A percentile compares a stretch with the other conserved stretches of the same genome.
These are phyloP conservation scores for Geopemphigus sp. DNA, from an alignment of 1,140 invertebrate genomes.

Conservation along the genomic window DNA sequence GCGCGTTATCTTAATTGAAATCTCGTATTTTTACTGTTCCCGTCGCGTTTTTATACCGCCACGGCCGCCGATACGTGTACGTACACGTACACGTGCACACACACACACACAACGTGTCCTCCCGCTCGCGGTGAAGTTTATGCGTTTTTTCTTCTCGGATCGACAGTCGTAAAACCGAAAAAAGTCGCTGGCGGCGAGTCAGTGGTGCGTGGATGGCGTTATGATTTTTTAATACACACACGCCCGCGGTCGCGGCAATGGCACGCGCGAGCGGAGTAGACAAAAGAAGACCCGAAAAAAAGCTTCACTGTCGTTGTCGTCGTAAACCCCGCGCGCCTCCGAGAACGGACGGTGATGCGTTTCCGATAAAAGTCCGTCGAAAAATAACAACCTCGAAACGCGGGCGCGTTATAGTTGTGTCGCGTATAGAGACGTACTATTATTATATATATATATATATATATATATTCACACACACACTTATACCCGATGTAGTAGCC, in stretches of 20 bases:
- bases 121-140: neutral
- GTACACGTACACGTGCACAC: too few species aligned
- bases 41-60: conserved; percentile 16
- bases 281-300: conserved; percentile 24
- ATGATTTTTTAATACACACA: conserved; percentile 46
- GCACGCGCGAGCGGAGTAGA: neutral
- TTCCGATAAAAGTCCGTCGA: conserved; percentile 35
- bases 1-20: conserved; percentile 48
- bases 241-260: neutral
- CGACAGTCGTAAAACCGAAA: conserved; percentile 28
- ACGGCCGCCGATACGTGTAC: neutral
- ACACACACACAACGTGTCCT: too few species aligned
- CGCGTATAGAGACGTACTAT: conserved; percentile 11
- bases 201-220: conserved; percentile 10
- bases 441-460: too few species aligned
- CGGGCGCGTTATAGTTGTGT: too few species aligned
- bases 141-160: conserved; percentile 23
- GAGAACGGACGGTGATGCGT: conserved; percentile 22
- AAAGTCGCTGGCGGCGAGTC: neutral
- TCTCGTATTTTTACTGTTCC: conserved; percentile 44
- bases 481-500: too few species aligned
- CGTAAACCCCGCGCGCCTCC: too few species aligned
- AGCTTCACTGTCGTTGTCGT: conserved; percentile 8
- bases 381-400: too few species aligned
- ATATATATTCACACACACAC: too few species aligned